phyloP scores from a whole-genome alignment of 2,797 vertebrate genomes.

The Scolopax rusticola region DNA sequence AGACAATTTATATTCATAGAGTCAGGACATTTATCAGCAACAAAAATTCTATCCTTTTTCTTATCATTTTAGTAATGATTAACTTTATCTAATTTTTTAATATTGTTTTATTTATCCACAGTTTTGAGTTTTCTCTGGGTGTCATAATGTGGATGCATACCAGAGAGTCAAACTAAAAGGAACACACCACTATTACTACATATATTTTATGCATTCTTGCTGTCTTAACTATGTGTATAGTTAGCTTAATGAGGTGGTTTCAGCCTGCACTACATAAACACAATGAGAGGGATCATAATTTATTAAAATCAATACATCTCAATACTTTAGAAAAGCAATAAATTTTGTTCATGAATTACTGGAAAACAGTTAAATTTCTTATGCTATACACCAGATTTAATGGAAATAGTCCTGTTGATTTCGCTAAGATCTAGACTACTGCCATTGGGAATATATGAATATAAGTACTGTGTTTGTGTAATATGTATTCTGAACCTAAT shows the following conservation, averaged over 20 bases:
- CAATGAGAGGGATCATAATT: neutral
- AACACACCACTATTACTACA: neutral
- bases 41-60: neutral
- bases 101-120: neutral
- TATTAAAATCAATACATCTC: neutral
- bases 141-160: neutral
- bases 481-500: neutral
- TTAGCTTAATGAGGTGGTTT: neutral
- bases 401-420: neutral
- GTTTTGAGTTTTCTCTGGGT: neutral
- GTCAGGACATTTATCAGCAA: neutral
- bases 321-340: neutral
- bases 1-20: neutral
- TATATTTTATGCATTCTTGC: neutral
- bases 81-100: neutral
- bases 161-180: neutral
- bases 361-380: constrained; percentile 2
- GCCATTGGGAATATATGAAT: neutral
- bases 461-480: neutral
- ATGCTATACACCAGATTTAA: neutral
- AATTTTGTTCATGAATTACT: neutral
- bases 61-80: neutral
- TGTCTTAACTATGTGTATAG: neutral
- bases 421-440: neutral
- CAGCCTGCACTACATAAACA: neutral